Conservation (phyloP, 2,797 vertebrate genomes). For the Alfaro cultratus region DNA sequence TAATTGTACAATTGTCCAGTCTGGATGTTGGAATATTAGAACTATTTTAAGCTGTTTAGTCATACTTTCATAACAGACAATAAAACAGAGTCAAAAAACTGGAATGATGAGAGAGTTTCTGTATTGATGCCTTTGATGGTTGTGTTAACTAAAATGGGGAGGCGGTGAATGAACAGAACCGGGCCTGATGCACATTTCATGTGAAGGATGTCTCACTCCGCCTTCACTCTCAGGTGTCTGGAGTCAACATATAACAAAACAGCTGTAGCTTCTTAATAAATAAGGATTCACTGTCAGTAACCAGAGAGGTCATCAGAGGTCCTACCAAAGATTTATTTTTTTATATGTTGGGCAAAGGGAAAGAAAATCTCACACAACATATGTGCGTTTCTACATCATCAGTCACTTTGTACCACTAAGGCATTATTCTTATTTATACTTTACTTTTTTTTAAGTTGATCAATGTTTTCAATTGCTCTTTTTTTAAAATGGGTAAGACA, state of each 20-base stretch:
- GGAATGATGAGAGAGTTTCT: background rate
- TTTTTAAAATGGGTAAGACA: background rate
- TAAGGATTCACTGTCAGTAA: background rate
- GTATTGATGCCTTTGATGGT: slow-evolving; percentile 43
- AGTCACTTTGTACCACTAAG: background rate
- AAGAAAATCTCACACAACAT: background rate
- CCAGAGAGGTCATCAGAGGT: background rate
- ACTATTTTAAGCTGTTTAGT: background rate
- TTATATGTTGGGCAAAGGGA: background rate
- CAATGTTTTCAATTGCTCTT: background rate
- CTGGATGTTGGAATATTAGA: background rate
- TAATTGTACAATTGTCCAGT: background rate
- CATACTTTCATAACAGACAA: too few species aligned
- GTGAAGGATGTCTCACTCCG: slow-evolving; percentile 50
- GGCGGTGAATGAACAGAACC: slow-evolving; percentile 69
- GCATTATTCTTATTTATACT: background rate
- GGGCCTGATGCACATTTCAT: slow-evolving; percentile 69
- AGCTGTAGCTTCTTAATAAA: slow-evolving; percentile 22
- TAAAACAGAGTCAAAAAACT: slow-evolving; percentile 7
- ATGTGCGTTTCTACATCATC: background rate
- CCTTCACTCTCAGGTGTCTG: slow-evolving; percentile 64
- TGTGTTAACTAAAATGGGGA: slow-evolving; percentile 19
- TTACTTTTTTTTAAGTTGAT: background rate
- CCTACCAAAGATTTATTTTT: background rate
- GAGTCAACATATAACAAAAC: slow-evolving; percentile 13